phyloP scores from a whole-genome alignment of 2,797 vertebrate genomes.

The Neosilurus mollespiculum region DNA sequence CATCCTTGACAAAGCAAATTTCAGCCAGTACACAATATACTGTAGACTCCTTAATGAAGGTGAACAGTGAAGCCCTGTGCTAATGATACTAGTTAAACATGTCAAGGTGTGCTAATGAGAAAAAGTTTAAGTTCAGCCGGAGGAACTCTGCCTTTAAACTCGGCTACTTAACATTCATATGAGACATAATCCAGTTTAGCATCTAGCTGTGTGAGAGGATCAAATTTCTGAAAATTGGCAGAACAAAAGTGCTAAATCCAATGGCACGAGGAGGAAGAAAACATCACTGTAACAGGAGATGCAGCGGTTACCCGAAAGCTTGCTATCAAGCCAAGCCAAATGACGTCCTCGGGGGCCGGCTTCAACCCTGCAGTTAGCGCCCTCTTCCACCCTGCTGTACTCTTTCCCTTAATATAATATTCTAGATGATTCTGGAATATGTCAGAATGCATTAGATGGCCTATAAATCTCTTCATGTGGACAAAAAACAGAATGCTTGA shows the following conservation, averaged over 20 bases:
- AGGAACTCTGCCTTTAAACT: neutral
- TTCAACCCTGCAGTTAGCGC: constrained; percentile 41
- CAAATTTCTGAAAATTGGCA: neutral
- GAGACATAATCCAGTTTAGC: neutral
- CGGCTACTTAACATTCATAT: neutral
- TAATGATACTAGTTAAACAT: constrained; percentile 3
- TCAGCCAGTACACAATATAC: constrained; percentile 20
- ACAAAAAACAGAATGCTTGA: constrained; percentile 45
- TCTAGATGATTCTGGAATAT: constrained; percentile 52
- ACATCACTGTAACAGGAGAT: constrained; percentile 32
- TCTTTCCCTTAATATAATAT: constrained; percentile 48
- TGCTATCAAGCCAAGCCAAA: constrained; percentile 36
- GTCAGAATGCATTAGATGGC: constrained; percentile 53
- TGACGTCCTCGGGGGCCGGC: constrained; percentile 29
- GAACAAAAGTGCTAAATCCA: neutral
- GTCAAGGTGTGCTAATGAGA: constrained; percentile 2
- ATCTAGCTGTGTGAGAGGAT: constrained; percentile 14
- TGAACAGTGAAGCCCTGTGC: constrained; percentile 1
- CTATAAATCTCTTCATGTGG: constrained; percentile 48
- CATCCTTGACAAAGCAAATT: neutral
- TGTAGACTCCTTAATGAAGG: neutral
- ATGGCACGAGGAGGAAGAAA: neutral
- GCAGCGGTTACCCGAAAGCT: constrained; percentile 35
- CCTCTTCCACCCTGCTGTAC: constrained; percentile 30
- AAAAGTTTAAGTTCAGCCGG: neutral